phyloP scores from a whole-genome alignment of 2,888 invertebrate genomes.

The Phoenoteleia sp. region DNA sequence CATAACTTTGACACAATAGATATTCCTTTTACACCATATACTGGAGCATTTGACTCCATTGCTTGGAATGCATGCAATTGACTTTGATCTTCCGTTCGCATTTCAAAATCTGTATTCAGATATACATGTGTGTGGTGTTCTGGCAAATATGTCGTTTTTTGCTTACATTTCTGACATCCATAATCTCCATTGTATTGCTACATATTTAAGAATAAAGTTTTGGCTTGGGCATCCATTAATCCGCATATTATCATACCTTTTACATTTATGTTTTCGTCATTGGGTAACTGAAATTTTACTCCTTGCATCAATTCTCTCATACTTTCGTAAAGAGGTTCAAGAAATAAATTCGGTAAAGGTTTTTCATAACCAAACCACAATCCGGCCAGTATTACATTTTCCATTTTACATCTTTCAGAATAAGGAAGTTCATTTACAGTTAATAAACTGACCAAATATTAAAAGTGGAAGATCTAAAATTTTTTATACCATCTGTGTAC shows the following conservation, averaged over 20 bases:
- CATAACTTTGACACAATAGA: neutral
- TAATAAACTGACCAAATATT: neutral
- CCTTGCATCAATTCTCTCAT: neutral
- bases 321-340: neutral
- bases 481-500: neutral
- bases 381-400: neutral
- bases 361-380: neutral
- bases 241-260: slow-evolving; percentile 28
- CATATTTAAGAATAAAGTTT: slow-evolving; percentile 52
- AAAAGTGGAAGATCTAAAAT: neutral
- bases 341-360: neutral
- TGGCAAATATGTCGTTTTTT: neutral
- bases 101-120: neutral
- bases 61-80: neutral
- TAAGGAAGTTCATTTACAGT: neutral
- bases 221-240: slow-evolving; percentile 51
- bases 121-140: neutral
- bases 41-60: neutral
- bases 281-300: neutral
- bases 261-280: neutral
- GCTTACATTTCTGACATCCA: slow-evolving; percentile 8
- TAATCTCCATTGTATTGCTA: slow-evolving; percentile 52
- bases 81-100: neutral
- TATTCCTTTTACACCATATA: neutral
- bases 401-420: neutral